Conservation (phyloP, 2,888 invertebrate genomes). For the Metallyticus violacea region DNA sequence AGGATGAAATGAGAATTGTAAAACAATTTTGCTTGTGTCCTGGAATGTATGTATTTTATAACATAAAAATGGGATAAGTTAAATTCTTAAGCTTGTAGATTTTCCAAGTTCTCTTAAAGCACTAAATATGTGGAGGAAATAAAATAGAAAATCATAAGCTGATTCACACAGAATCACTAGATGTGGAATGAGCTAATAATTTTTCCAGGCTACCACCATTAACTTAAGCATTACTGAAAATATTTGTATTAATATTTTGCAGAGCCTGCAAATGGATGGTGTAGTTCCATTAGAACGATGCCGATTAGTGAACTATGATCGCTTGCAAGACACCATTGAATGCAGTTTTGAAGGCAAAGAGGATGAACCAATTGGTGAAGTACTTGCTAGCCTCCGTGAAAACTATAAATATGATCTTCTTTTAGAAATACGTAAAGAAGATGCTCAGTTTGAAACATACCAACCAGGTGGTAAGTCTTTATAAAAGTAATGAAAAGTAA, state of each 20-base stretch:
- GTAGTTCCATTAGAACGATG: slow-evolving; percentile 62
- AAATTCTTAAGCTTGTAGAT: too few relatives aligned
- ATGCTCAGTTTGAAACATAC: slow-evolving; percentile 61
- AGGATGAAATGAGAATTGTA: too few relatives aligned
- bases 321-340: slow-evolving; percentile 60
- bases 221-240: too few relatives aligned
- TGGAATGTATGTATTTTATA: too few relatives aligned
- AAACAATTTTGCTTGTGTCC: too few relatives aligned
- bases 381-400: slow-evolving; percentile 49
- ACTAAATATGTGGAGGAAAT: too few relatives aligned
- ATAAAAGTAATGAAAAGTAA: neutral
- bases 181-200: too few relatives aligned
- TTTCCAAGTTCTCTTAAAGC: too few relatives aligned
- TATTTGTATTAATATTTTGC: slow-evolving; percentile 25
- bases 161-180: too few relatives aligned
- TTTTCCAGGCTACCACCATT: too few relatives aligned
- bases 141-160: too few relatives aligned
- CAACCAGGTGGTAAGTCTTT: slow-evolving; percentile 55
- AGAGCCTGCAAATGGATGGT: slow-evolving; percentile 57
- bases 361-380: slow-evolving; percentile 48
- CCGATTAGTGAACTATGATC: slow-evolving; percentile 69
- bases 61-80: too few relatives aligned
- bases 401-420: slow-evolving; percentile 58
- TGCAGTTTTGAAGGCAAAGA: slow-evolving; percentile 63
- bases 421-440: slow-evolving; percentile 61